phyloP scores from a whole-genome alignment of 2,888 invertebrate species.

The Hoplodrina ambigua region DNA sequence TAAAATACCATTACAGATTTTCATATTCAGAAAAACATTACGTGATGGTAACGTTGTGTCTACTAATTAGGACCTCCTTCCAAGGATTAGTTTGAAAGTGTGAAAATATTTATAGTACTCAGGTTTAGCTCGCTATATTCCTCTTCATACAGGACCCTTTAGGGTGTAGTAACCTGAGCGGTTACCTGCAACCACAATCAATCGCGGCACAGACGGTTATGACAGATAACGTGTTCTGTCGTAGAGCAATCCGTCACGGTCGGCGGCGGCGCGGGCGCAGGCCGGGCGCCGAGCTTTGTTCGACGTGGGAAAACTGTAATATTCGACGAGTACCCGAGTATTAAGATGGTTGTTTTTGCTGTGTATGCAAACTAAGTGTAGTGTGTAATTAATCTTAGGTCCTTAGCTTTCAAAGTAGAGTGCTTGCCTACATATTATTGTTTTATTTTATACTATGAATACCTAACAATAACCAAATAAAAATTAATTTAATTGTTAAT shows the following conservation, averaged over 20 bases:
- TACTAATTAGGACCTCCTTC: background rate
- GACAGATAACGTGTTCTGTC: conserved; percentile 80
- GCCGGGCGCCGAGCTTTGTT: conserved; percentile 69
- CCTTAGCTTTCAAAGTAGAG: conserved; percentile 9
- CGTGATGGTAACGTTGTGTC: background rate
- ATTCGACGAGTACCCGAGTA: conserved; percentile 39
- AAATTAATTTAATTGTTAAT: no score
- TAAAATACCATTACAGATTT: background rate
- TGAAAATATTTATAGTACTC: background rate
- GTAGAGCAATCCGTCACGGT: conserved; percentile 80
- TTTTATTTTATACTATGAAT: background rate
- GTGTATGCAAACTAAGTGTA: conserved; percentile 39
- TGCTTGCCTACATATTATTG: background rate
- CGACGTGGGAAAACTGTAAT: conserved; percentile 75
- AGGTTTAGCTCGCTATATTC: background rate
- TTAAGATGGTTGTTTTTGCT: conserved; percentile 48
- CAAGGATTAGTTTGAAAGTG: background rate
- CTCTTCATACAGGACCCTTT: conserved; percentile 7
- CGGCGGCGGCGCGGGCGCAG: conserved; percentile 65
- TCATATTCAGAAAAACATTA: background rate
- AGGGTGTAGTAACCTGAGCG: conserved; percentile 50
- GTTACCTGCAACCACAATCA: conserved; percentile 71
- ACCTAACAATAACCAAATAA: background rate
- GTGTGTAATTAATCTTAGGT: conserved; percentile 41
- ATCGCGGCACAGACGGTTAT: conserved; percentile 69